Evolutionary conservation across 2,888 invertebrate genomes (phyloP), one percentile per base, ranked within the genome.

Genomic region (Buathra laborator): DNA sequence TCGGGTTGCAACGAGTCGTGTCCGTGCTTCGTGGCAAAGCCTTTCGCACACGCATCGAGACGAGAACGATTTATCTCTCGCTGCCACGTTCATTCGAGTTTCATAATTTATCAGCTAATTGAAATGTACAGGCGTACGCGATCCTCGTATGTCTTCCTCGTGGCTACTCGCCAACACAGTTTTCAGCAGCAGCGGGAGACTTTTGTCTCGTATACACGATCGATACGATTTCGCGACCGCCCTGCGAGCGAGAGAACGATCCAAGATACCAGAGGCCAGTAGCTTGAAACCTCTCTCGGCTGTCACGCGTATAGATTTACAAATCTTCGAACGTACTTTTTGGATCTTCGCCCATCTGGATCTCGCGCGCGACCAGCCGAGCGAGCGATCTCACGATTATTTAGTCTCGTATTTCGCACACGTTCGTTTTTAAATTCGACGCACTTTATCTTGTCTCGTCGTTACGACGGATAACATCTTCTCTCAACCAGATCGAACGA

Each of bases 41-140:
- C 7, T 46, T 14, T 12, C 24, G 46, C 43, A n/a, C 2, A 44
- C 10, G 16, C 14, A 62, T 32, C 70, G 59, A 70, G 75, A 82
- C 76, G 82, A 80, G 82, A 48, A 24, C 10, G 24, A 56, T 85
- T 72, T 43, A 44, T 44, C 14, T 43, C 9, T 24, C 7, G 32
- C 24, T 51, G 29, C 32, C 53, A 43, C 37, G 53, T 19, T 43
- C 43, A 7, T 46, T 62, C 59, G 48, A 53, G 43, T 12, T 44
- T 72, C 32, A 86, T 88, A 87, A 86, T 86, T 86, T 86, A 76
- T 70, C 75, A 48, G 71, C 83, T 82, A 77, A 89, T 89, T 89
- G 85, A 89, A 86, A 89, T 87, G 89, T 89, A 85, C 62, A 78
- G 56, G 72, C 48, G 37, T 46, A 16, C 46, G 29, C 62, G 1